Percentiles rank a stretch among this genome's conserved stretches.
Conservation (phyloP, 1,140 invertebrate species). For the Meloidogyne chitwoodi region DNA sequence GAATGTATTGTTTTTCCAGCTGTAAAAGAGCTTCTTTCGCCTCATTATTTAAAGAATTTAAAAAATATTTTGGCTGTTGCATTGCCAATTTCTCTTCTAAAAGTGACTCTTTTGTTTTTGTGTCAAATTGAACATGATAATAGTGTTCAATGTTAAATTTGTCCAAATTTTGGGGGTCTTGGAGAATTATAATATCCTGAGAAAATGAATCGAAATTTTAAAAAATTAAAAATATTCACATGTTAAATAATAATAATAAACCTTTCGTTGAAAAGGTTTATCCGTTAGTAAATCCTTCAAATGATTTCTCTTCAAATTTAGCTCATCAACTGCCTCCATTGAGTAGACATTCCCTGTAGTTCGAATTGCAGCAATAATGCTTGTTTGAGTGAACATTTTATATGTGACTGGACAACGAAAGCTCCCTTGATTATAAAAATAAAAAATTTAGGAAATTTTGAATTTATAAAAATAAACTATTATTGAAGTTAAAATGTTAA, state of each 20-base stretch:
- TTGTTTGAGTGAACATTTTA: constrained; percentile 84
- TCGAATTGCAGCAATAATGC: constrained; percentile 84
- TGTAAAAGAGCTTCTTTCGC: constrained; percentile 81
- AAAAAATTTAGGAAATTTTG: constrained; percentile 19
- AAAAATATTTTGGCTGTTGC: constrained; percentile 28
- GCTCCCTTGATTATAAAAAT: constrained; percentile 61
- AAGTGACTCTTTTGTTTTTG: constrained; percentile 67
- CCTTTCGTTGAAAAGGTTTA: constrained; percentile 78
- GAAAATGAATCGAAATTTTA: background rate
- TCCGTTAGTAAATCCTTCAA: constrained; percentile 90
- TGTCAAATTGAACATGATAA: constrained; percentile 89
- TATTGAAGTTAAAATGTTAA: too few species aligned
- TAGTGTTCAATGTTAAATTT: constrained; percentile 94
- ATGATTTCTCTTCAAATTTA: constrained; percentile 89
- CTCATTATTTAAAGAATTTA: constrained; percentile 69
- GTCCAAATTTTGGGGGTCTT: constrained; percentile 75
- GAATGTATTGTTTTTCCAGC: constrained; percentile 77
- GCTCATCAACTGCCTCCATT: constrained; percentile 88
- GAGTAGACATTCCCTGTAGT: constrained; percentile 93
- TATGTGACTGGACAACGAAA: constrained; percentile 93
- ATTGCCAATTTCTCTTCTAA: constrained; percentile 41
- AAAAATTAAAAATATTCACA: constrained; percentile 17
- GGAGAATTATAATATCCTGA: constrained; percentile 60
- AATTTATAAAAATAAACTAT: too few species aligned
- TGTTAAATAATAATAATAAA: too few species aligned